phyloP scores from a whole-genome alignment of 2,113 vertebrate species.

The Carettochelys insculpta region DNA sequence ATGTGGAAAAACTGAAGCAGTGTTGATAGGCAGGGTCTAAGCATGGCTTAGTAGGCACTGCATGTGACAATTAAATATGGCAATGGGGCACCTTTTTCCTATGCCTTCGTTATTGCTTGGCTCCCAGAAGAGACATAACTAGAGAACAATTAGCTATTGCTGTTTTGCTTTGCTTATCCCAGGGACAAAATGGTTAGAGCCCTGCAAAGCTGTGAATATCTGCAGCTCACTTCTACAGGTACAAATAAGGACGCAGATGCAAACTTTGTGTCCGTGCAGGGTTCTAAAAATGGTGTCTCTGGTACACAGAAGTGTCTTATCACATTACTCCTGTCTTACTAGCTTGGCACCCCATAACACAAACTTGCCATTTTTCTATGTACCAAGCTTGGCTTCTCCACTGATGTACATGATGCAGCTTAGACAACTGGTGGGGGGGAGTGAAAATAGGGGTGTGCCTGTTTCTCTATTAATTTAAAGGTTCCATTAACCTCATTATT shows the following conservation, averaged over 20 bases:
- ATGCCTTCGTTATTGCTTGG: not conserved
- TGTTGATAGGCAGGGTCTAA: not conserved
- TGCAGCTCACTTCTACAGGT: too few relatives aligned
- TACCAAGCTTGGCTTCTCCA: not conserved
- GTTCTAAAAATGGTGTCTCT: too few relatives aligned
- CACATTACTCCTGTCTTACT: rapidly evolving
- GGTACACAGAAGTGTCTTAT: conserved; percentile 2
- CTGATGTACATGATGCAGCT: not conserved
- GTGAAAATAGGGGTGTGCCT: not conserved
- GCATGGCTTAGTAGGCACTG: not conserved
- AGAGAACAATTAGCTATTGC: conserved; percentile 10
- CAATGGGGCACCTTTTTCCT: conserved; percentile 6
- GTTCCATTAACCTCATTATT: not conserved
- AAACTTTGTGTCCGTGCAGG: too few relatives aligned
- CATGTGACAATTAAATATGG: not conserved
- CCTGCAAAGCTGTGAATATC: too few relatives aligned
- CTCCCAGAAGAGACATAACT: conserved; percentile 45
- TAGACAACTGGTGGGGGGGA: not conserved
- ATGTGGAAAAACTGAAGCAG: not conserved
- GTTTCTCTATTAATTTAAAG: not conserved
- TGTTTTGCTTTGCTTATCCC: not conserved
- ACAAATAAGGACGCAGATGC: too few relatives aligned
- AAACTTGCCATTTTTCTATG: not conserved
- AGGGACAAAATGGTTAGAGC: conserved; percentile 66
- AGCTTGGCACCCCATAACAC: not conserved